These are phyloP conservation scores for Stramonita haemastoma DNA, from an alignment of 2,888 invertebrate species.

Conservation along the genomic window DNA sequence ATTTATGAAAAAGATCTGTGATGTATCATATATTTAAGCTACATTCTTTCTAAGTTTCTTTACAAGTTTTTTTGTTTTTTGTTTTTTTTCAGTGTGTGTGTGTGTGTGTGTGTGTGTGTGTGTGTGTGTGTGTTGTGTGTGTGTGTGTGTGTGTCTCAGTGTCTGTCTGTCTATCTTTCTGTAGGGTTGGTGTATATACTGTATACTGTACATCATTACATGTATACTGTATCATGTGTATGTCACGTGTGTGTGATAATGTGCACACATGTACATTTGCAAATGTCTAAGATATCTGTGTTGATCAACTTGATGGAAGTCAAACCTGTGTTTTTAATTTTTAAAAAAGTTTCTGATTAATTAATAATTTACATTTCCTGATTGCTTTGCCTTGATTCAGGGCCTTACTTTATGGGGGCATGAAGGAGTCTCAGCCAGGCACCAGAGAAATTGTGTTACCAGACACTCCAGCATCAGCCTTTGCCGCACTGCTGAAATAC, in stretches of 20 bases:
- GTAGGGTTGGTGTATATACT: no score
- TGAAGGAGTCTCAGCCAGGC: slow-evolving; percentile 84
- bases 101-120: neutral
- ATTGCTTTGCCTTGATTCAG: slow-evolving; percentile 67
- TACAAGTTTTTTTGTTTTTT: slow-evolving; percentile 1
- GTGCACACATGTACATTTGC: no score
- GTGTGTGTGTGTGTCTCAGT: neutral
- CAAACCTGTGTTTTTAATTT: no score
- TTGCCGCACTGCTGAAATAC: slow-evolving; percentile 88
- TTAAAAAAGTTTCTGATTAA: neutral
- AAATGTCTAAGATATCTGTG: no score
- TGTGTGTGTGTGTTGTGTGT: slow-evolving; percentile 16
- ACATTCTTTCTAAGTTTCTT: neutral
- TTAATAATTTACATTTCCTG: neutral
- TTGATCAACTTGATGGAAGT: neutral
- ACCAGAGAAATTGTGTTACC: slow-evolving; percentile 87
- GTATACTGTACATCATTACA: no score
- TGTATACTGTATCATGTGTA: no score
- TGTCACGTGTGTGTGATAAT: no score
- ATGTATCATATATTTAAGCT: neutral
- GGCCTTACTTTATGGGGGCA: slow-evolving; percentile 82
- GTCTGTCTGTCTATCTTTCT: neutral
- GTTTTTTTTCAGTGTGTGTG: neutral
- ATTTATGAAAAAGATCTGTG: neutral
- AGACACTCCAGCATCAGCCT: slow-evolving; percentile 82